Conservation (phyloP, 1,140 invertebrate genomes). For the Microvelia longipes region DNA sequence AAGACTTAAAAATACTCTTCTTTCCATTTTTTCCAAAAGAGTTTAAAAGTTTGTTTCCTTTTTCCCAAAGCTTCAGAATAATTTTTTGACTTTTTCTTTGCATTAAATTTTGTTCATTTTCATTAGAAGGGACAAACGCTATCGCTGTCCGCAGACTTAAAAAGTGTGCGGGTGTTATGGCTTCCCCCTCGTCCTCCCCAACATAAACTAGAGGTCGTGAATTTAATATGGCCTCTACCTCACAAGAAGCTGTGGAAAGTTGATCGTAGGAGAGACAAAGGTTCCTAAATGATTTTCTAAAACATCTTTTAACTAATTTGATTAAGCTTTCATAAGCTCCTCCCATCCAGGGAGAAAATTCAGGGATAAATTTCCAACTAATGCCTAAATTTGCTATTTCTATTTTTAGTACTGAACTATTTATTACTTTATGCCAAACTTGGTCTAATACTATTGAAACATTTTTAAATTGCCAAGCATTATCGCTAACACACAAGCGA, state of each 20-base stretch:
- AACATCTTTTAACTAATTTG: not conserved
- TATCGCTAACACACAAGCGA: slow-evolving; percentile 23
- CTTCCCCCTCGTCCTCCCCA: not conserved
- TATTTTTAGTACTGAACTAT: not conserved
- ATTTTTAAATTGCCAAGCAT: not conserved
- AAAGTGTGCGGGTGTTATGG: not conserved
- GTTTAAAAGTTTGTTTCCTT: not conserved
- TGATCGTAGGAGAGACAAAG: not conserved
- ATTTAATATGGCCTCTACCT: not conserved
- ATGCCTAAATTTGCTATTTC: not conserved
- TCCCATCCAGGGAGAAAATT: not conserved
- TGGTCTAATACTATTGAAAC: not conserved
- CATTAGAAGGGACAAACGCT: not conserved
- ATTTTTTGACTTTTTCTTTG: not conserved
- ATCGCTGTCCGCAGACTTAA: not conserved
- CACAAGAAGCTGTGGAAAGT: not conserved
- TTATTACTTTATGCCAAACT: not conserved
- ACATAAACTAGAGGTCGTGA: not conserved
- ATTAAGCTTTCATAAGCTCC: not conserved
- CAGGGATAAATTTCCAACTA: not conserved
- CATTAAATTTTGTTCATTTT: not conserved
- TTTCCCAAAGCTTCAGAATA: not conserved
- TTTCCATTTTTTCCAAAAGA: not conserved
- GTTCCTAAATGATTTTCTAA: not conserved
- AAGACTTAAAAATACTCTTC: not conserved